Evolutionary conservation across 2,888 invertebrate species (phyloP).

Genomic region (Erebia aethiops): DNA sequence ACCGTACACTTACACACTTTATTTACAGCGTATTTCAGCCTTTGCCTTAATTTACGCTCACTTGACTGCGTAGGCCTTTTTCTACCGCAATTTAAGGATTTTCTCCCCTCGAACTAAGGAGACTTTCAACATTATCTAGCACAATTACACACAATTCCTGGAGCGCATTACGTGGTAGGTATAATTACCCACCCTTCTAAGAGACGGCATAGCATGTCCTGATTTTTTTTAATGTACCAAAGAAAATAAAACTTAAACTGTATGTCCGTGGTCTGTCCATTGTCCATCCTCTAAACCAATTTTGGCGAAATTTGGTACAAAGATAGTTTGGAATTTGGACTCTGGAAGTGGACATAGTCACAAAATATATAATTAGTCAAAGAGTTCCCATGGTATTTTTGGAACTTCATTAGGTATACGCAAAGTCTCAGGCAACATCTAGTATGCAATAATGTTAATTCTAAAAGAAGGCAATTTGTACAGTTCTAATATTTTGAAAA

Average conservation of each 20-base stretch:
- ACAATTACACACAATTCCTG: slow-evolving; percentile 5
- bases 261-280: no score
- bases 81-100: background rate
- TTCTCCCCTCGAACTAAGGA: slow-evolving; percentile 1
- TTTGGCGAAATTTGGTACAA: no score
- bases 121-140: background rate
- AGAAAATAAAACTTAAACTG: background rate
- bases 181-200: background rate
- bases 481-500: no score
- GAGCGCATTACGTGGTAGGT: slow-evolving; percentile 2
- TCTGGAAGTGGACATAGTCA: no score
- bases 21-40: background rate
- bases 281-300: no score
- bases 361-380: no score
- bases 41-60: background rate
- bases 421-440: no score
- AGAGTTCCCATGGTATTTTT: no score
- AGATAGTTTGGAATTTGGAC: no score
- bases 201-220: background rate
- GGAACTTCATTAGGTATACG: no score
- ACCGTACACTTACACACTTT: background rate
- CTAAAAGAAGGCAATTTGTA: no score
- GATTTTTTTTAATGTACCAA: background rate
- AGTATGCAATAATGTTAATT: no score
- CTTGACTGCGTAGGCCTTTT: background rate